These are phyloP conservation scores for Catharus bicknelli DNA, from an alignment of 2,113 vertebrate genomes.

Conservation along the genomic window DNA sequence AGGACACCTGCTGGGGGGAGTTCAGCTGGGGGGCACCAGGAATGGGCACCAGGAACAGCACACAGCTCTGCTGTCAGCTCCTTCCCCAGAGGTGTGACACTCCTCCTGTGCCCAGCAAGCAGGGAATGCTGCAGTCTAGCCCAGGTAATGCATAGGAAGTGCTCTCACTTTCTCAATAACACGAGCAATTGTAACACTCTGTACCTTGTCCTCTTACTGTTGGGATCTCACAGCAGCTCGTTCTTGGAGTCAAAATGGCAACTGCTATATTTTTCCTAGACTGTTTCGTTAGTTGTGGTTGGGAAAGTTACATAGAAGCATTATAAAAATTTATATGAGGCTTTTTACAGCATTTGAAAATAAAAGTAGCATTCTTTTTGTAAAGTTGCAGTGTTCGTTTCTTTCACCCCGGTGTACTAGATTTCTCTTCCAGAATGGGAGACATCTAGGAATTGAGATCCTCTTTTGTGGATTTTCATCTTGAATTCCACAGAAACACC, in stretches of 20 bases:
- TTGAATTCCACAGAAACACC: not conserved
- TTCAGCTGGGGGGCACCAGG: not conserved
- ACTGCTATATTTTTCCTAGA: conserved; percentile 66
- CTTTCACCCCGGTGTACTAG: fast-evolving
- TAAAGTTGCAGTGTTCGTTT: not conserved
- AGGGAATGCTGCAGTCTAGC: conserved; percentile 33
- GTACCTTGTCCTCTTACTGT: conserved; percentile 36
- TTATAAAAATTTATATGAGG: conserved; percentile 73
- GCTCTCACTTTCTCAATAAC: conserved; percentile 22
- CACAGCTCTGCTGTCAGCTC: not conserved
- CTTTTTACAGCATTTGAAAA: conserved; percentile 75
- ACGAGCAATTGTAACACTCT: not conserved
- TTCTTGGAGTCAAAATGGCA: conserved; percentile 45
- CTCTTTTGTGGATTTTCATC: not conserved
- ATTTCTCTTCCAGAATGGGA: not conserved
- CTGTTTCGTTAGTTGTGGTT: conserved; percentile 62
- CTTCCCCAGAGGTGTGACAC: not conserved
- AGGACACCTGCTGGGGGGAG: not conserved
- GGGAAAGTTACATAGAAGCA: conserved; percentile 66
- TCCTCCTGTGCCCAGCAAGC: conserved; percentile 4
- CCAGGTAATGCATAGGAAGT: conserved; percentile 17
- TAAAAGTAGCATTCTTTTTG: conserved; percentile 70
- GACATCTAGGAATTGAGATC: not conserved
- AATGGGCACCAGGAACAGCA: not conserved
- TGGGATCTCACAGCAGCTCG: conserved; percentile 33